Evolutionary conservation across 1,140 invertebrate genomes (phyloP).

Genomic region (Oedothorax gibbosus): DNA sequence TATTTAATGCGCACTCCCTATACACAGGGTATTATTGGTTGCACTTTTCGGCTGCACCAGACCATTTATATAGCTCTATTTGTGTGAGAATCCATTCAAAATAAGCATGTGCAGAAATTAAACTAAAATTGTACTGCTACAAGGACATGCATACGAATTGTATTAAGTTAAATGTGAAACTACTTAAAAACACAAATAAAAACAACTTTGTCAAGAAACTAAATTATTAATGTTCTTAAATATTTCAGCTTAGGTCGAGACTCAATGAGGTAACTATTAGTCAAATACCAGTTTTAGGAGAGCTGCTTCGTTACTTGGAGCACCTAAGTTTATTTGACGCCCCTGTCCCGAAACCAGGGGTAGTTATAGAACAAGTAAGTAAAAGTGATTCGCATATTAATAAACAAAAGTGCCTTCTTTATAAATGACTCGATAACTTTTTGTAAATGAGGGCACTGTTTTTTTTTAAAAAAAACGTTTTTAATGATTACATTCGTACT

Average conservation of each 20-base stretch:
- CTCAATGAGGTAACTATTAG: slow-evolving; percentile 25
- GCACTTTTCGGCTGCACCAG: too few species aligned
- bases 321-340: slow-evolving; percentile 46
- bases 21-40: too few species aligned
- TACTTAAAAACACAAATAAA: background rate
- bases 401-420: background rate
- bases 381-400: background rate
- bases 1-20: too few species aligned
- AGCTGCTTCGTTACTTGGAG: slow-evolving; percentile 36
- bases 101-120: too few species aligned
- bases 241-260: slow-evolving; percentile 20
- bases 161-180: background rate
- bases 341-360: slow-evolving; percentile 6
- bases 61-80: too few species aligned
- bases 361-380: slow-evolving; percentile 46
- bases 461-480: background rate
- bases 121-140: background rate
- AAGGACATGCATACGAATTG: too few species aligned
- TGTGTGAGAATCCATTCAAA: too few species aligned
- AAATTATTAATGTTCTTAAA: background rate
- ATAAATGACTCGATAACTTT: background rate
- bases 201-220: background rate
- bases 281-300: slow-evolving; percentile 39
- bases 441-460: background rate
- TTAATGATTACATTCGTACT: background rate